A percentile compares a stretch with the other conserved stretches of the same genome.
phyloP scores from a whole-genome alignment of 2,888 invertebrate species.

The Achlya flavicornis region DNA sequence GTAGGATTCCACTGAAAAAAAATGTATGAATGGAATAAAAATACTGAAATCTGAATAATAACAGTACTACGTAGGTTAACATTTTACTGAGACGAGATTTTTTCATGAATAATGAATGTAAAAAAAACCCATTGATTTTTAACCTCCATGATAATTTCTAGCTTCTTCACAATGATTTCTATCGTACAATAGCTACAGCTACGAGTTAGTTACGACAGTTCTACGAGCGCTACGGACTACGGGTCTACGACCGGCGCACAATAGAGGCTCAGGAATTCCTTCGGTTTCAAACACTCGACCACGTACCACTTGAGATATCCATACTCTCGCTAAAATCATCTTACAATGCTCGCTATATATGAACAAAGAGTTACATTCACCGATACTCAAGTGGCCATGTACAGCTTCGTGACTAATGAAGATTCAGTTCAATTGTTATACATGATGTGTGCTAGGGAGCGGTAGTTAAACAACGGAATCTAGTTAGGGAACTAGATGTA shows the following conservation, averaged over 20 bases:
- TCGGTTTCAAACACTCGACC: not conserved
- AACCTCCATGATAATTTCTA: too few species aligned
- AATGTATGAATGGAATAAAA: too few species aligned
- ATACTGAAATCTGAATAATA: too few species aligned
- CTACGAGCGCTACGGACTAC: constrained; percentile 1
- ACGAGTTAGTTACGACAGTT: not conserved
- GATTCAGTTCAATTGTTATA: not conserved
- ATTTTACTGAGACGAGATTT: too few species aligned
- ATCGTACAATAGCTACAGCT: not conserved
- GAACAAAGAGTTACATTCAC: not conserved
- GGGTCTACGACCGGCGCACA: constrained; percentile 1
- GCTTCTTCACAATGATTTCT: too few species aligned
- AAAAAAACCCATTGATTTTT: too few species aligned
- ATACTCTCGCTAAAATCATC: not conserved
- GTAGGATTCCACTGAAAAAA: too few species aligned
- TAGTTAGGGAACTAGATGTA: not conserved
- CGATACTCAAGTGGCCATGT: not conserved
- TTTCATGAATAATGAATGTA: too few species aligned
- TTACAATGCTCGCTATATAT: not conserved
- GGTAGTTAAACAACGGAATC: not conserved
- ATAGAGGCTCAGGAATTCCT: not conserved
- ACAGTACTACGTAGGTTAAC: too few species aligned
- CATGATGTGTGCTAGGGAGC: not conserved
- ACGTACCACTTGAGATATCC: not conserved
- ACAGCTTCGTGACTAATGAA: not conserved